A percentile compares a stretch with the other conserved stretches of the same genome.
These are phyloP conservation scores for Cenopis cana DNA, from an alignment of 2,888 invertebrate species.

Conservation along the genomic window DNA sequence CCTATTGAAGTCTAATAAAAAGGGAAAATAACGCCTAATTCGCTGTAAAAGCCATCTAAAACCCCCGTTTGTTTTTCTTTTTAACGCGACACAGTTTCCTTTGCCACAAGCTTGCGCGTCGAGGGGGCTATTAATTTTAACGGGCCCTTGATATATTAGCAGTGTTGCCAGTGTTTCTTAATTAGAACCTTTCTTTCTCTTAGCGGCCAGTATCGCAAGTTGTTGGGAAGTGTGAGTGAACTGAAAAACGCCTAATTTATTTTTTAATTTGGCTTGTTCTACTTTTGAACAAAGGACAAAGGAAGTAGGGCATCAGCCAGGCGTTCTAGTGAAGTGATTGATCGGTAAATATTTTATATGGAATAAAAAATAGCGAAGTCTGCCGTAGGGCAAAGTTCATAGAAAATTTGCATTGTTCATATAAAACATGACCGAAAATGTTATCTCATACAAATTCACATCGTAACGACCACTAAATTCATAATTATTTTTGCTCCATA, in stretches of 20 bases:
- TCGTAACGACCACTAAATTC: no score
- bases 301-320: conserved; percentile 23
- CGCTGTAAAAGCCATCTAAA: conserved; percentile 2
- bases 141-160: conserved; percentile 62
- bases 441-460: no score
- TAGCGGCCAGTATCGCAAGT: conserved; percentile 43
- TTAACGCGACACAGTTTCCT: conserved; percentile 43
- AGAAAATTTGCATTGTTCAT: no score
- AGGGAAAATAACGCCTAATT: neutral
- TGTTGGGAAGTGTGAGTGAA: conserved; percentile 36
- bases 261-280: conserved; percentile 34
- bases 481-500: no score
- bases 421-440: no score
- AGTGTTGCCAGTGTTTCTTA: conserved; percentile 56
- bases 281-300: conserved; percentile 38
- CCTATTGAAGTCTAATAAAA: no score
- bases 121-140: conserved; percentile 62
- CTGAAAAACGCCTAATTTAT: conserved; percentile 40
- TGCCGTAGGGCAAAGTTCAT: no score
- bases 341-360: conserved; percentile 4
- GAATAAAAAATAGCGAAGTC: neutral
- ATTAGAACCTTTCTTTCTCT: conserved; percentile 62
- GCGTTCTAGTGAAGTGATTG: conserved; percentile 5
- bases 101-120: conserved; percentile 53
- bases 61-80: conserved; percentile 31